Evolutionary conservation across 2,797 vertebrate genomes (phyloP), one percentile per base, ranked within the genome.

Genomic region (Neopelma chrysocephalum): DNA sequence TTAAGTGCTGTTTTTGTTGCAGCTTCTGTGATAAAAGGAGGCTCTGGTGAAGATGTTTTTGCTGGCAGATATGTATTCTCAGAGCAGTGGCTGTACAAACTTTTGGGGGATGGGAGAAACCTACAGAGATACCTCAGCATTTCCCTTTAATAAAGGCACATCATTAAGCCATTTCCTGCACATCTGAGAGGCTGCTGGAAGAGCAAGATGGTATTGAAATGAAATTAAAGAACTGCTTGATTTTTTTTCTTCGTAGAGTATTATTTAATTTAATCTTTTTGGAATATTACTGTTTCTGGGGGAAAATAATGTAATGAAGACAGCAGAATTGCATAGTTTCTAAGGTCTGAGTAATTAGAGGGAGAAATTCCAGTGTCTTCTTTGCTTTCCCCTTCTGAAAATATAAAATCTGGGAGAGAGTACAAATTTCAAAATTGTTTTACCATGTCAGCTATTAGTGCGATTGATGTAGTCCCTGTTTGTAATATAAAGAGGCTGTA

Each of bases 241-340:
- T 91, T 95, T 91, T 87, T n/a, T 87, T 58, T 65, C 11, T n/a
- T 69, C 95, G 60, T 10, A 3, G 87, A 95, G 62, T 82, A 77
- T 92, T 89, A 61, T 91, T 97, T 97, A 97, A 96, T 95, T 95
- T 95, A 96, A 95, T 97, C 71, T 95, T 97, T 97, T 96, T 93
- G 40, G 89, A 95, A 60, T 89, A 93, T 92, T 96, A 70, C 76
- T 85, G 48, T 94, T 96, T 93, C 66, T 94, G 53, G 43, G 75
- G 90, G 87, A 87, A 96, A 97, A 95, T 94, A 96, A 96, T 92
- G 81, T 92, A 96, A 96, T 94, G 94, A 94, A 95, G 87, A 82
- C 79, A 82, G 70, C 43, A 93, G 81, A 94, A 95, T 95, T 91
- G 76, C 82, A 71, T 86, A 94, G 90, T 64, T 90, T 94, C 36